Percentiles rank a stretch among this genome's conserved stretches.
These are phyloP conservation scores for Ptychadena robeensis DNA, from an alignment of 2,797 vertebrate species.

Conservation along the genomic window DNA sequence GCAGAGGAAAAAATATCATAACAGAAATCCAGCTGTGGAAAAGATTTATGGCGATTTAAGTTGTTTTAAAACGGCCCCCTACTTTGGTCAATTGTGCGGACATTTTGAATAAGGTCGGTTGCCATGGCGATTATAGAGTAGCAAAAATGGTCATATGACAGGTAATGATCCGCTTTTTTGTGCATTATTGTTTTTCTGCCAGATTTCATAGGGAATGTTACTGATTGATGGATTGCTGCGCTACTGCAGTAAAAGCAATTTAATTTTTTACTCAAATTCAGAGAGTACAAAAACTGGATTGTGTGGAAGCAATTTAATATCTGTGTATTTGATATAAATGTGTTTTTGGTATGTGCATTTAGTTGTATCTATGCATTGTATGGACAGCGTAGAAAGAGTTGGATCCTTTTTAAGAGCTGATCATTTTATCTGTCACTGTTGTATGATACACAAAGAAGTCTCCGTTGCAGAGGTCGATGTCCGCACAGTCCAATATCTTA, in stretches of 20 bases:
- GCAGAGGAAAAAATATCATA: background rate
- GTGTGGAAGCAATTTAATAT: background rate
- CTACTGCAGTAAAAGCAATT: background rate
- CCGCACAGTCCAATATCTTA: no score
- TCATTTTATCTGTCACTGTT: no score
- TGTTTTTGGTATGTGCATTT: no score
- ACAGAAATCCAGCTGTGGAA: conserved; percentile 10
- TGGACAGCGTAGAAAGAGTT: no score
- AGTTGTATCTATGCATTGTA: no score
- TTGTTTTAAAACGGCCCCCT: background rate
- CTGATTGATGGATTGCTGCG: background rate
- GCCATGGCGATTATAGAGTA: background rate
- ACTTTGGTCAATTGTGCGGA: background rate
- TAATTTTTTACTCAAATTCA: no score
- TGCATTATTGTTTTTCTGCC: background rate
- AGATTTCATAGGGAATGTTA: background rate
- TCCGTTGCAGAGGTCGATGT: no score
- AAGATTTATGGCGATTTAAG: background rate
- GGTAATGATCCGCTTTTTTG: background rate
- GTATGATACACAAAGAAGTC: no score
- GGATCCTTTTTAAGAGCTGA: no score
- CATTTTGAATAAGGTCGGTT: conserved; percentile 4
- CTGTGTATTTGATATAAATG: no score
- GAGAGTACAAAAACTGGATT: background rate
- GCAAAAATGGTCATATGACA: background rate